Evolutionary conservation across 2,113 vertebrate species (phyloP).

Genomic region (Amia ocellicauda): DNA sequence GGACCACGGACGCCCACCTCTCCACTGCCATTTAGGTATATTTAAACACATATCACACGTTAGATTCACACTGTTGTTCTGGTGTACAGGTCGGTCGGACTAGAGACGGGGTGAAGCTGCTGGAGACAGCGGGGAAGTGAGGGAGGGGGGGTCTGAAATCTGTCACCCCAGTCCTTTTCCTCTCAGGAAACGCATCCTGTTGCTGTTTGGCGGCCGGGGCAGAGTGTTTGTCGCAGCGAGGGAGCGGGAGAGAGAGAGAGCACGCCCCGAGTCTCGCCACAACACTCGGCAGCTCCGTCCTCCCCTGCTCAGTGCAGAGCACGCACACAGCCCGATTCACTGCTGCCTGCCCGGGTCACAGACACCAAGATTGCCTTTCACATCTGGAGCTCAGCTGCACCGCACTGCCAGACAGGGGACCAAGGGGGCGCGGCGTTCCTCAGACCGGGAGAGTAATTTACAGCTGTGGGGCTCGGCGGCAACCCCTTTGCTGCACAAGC

Average conservation of each 20-base stretch:
- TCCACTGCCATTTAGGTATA: no score
- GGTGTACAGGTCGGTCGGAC: background rate
- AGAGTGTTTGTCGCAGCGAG: slow-evolving; percentile 70
- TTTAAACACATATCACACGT: no score
- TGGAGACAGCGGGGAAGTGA: slow-evolving; percentile 23
- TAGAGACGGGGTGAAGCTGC: slow-evolving; percentile 39
- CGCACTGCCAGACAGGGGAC: slow-evolving; percentile 26
- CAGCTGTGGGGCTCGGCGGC: slow-evolving; percentile 10
- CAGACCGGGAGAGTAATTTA: slow-evolving; percentile 1
- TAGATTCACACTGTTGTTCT: background rate
- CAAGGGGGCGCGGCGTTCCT: slow-evolving; percentile 23
- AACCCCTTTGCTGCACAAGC: slow-evolving; percentile 18
- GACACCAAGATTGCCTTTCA: slow-evolving; percentile 27
- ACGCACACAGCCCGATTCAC: slow-evolving; percentile 13
- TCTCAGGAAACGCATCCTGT: slow-evolving; percentile 98
- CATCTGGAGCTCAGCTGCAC: slow-evolving; percentile 27
- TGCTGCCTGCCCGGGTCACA: slow-evolving; percentile 24
- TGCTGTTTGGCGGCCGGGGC: slow-evolving; percentile 69
- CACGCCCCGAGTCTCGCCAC: slow-evolving; percentile 68
- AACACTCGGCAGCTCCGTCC: slow-evolving; percentile 67
- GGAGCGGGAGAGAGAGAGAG: slow-evolving; percentile 36
- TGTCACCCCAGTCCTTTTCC: slow-evolving; percentile 71
- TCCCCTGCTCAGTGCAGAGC: slow-evolving; percentile 57
- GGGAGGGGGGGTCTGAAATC: slow-evolving; percentile 62
- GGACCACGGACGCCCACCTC: no score